phyloP scores from a whole-genome alignment of 2,113 vertebrate genomes.

The Rhynchopsitta pachyrhyncha region DNA sequence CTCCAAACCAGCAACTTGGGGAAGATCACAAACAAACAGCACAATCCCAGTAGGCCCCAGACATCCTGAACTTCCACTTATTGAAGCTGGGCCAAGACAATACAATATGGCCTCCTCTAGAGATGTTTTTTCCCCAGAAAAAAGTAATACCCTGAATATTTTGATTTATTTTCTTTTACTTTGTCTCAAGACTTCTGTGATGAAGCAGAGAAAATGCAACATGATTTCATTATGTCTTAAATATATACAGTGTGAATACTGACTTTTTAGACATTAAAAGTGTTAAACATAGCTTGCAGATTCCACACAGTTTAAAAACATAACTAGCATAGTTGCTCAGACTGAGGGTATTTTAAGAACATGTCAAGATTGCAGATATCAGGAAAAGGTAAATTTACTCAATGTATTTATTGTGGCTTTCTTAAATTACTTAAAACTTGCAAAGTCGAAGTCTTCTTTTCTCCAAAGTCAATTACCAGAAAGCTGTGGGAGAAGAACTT shows the following conservation, averaged over 20 bases:
- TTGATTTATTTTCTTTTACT: neutral
- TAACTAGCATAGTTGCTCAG: neutral
- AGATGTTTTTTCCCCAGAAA: neutral
- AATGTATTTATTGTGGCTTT: neutral
- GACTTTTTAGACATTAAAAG: neutral
- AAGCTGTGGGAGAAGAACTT: conserved; percentile 13
- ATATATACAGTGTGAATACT: neutral
- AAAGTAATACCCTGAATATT: neutral
- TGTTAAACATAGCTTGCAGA: conserved; percentile 32
- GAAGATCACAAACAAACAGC: neutral
- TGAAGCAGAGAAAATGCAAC: neutral
- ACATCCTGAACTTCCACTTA: neutral
- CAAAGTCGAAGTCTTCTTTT: neutral
- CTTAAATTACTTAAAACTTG: neutral
- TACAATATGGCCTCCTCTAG: neutral
- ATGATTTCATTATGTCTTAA: neutral
- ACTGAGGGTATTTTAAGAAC: neutral
- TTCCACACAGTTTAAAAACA: neutral
- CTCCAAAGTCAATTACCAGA: neutral
- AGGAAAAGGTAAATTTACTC: neutral
- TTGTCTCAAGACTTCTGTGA: neutral
- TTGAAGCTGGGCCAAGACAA: neutral
- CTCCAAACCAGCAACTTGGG: neutral
- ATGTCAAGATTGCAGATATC: neutral
- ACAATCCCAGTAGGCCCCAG: neutral